Base-by-base conservation (phyloP, 37 sponge, comb jelly and placozoan species). In the Halichondria panicea region DNA sequence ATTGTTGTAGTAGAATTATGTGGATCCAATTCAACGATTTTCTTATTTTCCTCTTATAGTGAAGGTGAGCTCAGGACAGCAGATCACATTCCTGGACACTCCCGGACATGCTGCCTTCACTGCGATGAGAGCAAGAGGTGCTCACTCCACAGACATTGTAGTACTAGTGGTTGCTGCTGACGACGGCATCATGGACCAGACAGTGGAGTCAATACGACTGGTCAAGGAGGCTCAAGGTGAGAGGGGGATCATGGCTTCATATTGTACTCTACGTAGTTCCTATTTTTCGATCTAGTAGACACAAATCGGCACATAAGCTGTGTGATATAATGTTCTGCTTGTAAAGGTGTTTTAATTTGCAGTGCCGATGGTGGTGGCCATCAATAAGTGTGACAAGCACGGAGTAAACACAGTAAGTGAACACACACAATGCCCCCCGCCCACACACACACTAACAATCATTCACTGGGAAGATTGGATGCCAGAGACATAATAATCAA, bases 91-190 rank as follows among this genome's bases (percentile, higher is more conserved):
- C 56, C 87, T 97, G 41, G 98, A 97, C 71, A 97, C 98, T 5
- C 98, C 98, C 22, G 98, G 98, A 12, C 98, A 97, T 73, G 98
- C 95, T 13, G 95, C 95, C 22, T 97, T 97, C 81, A 64, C 89
- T 4, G 61, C 77, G 28, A 92, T 97, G 93, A 55, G 98, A 41
- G 79, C 88, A 0, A 65, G 95, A 0, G 98, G 98, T 21, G 90
- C 93, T 19, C 4, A 71, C 4, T 65, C 89, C 63, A 94, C 95
- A 35, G 95, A 97, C 48, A 80, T 94, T 31, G 88, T 89, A 11
- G 93, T 97, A 13, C 78, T 97, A 24, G 98, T 97, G 79, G 91
- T 97, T 21, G 98, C 93, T 13, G 91, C 87, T 57, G 87, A 92
- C 43, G 98, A 97, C 46, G 98, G 98, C 1, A 82, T 97, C 2